phyloP scores from a whole-genome alignment of 2,113 vertebrate species.

The Mystacornis crossleyi region DNA sequence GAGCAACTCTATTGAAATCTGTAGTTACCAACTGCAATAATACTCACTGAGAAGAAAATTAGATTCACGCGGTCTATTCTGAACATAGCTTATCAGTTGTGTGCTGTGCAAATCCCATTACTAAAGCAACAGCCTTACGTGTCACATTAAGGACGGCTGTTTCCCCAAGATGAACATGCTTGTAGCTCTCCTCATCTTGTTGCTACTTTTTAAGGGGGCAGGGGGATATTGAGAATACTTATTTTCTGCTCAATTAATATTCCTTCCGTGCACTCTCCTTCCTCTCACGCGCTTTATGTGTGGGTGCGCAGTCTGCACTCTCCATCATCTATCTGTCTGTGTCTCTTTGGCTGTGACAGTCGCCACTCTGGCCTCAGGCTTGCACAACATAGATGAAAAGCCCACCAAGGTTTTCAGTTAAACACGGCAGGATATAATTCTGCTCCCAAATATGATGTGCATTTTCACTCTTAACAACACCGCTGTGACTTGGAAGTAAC shows the following conservation, averaged over 20 bases:
- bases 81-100: conserved; percentile 1
- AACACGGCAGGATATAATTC: background rate
- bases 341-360: conserved; percentile 60
- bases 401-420: background rate
- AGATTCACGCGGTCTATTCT: conserved; percentile 52
- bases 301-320: conserved; percentile 63
- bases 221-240: conserved; percentile 42
- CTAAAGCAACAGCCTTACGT: conserved; percentile 42
- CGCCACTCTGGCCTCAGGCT: conserved; percentile 36
- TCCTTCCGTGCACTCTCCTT: conserved; percentile 54
- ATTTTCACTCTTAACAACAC: background rate
- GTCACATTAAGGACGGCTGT: conserved; percentile 30
- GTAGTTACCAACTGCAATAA: conserved; percentile 2
- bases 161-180: conserved; percentile 39
- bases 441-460: background rate
- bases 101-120: conserved; percentile 42
- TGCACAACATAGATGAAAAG: background rate
- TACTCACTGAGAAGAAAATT: conserved; percentile 59
- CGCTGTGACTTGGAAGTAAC: background rate
- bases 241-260: conserved; percentile 67
- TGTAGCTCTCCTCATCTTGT: conserved; percentile 17
- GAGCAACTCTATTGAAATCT: conserved; percentile 47
- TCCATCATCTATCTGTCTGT: conserved; percentile 70
- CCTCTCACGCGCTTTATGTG: conserved; percentile 58
- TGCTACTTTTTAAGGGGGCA: conserved; percentile 26